These are phyloP conservation scores for Conus canariensis DNA, from an alignment of 2,888 invertebrate genomes.

Conservation along the genomic window DNA sequence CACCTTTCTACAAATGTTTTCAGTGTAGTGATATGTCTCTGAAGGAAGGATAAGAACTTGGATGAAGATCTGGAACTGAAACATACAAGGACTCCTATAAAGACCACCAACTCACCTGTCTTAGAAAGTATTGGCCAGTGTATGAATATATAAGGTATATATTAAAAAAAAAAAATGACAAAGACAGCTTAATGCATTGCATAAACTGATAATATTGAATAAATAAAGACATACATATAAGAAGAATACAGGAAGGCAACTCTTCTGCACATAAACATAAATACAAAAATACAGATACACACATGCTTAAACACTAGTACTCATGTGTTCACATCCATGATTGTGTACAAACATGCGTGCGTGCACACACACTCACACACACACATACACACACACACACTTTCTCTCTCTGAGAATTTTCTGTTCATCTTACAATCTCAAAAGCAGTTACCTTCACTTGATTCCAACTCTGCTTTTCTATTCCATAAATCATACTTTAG, in stretches of 20 bases:
- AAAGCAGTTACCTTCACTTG: too few species aligned
- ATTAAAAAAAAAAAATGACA: neutral
- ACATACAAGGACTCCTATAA: neutral
- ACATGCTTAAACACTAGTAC: too few species aligned
- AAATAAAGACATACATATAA: neutral
- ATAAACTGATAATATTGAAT: neutral
- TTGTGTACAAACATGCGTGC: too few species aligned
- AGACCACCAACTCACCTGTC: too few species aligned
- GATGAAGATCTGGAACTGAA: slow-evolving; percentile 35
- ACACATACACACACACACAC: neutral
- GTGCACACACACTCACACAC: too few species aligned
- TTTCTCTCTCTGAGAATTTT: too few species aligned
- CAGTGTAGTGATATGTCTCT: slow-evolving; percentile 40
- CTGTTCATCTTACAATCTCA: too few species aligned
- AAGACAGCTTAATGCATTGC: neutral
- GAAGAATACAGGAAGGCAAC: too few species aligned
- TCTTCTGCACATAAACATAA: neutral
- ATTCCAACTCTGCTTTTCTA: too few species aligned
- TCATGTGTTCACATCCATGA: too few species aligned
- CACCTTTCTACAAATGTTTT: slow-evolving; percentile 44
- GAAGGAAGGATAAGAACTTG: slow-evolving; percentile 37
- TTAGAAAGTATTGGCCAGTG: too few species aligned
- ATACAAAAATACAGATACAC: neutral
- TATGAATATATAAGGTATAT: neutral
- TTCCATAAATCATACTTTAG: too few species aligned